Conservation (phyloP, 1,140 invertebrate species). For the Drosophila teissieri region DNA sequence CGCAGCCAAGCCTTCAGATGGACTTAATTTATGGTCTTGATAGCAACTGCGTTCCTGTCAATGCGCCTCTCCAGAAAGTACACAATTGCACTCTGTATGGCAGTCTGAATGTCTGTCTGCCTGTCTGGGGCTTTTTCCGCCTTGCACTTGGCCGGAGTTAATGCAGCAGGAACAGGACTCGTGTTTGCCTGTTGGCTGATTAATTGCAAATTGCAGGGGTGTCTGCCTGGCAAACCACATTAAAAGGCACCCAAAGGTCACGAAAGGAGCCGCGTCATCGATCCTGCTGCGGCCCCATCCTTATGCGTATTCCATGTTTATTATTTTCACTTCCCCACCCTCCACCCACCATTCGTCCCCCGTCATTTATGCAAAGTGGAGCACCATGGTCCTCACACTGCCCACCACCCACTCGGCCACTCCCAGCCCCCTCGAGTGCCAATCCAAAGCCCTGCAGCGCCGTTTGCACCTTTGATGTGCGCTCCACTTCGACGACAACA, state of each 20-base stretch:
- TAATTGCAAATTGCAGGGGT: slow-evolving; percentile 81
- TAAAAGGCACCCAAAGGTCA: slow-evolving; percentile 78
- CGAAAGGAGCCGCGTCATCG: slow-evolving; percentile 61
- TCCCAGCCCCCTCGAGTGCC: slow-evolving; percentile 25
- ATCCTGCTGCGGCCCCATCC: slow-evolving; percentile 35
- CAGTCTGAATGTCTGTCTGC: slow-evolving; percentile 10
- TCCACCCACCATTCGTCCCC: slow-evolving; percentile 7
- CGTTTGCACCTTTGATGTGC: slow-evolving; percentile 75
- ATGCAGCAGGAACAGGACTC: slow-evolving; percentile 27
- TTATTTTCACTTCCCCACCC: slow-evolving; percentile 57
- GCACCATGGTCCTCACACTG: slow-evolving; percentile 42
- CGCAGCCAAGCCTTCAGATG: slow-evolving; percentile 10
- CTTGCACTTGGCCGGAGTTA: slow-evolving; percentile 39
- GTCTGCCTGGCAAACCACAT: slow-evolving; percentile 76
- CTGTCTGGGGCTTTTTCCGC: slow-evolving; percentile 26
- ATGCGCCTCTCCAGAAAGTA: slow-evolving; percentile 46
- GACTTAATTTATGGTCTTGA: slow-evolving; percentile 68
- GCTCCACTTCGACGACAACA: slow-evolving; percentile 60
- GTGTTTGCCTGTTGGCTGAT: slow-evolving; percentile 72
- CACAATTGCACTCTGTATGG: slow-evolving; percentile 41
- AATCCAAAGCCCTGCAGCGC: slow-evolving; percentile 56
- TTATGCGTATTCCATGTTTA: slow-evolving; percentile 77
- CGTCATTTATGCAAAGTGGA: slow-evolving; percentile 79
- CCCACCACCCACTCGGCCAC: neutral
- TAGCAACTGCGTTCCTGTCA: slow-evolving; percentile 41